Evolutionary conservation across 2,113 vertebrate species (phyloP), one percentile per base, ranked within the genome.

Genomic region (Nannospalax galili): DNA sequence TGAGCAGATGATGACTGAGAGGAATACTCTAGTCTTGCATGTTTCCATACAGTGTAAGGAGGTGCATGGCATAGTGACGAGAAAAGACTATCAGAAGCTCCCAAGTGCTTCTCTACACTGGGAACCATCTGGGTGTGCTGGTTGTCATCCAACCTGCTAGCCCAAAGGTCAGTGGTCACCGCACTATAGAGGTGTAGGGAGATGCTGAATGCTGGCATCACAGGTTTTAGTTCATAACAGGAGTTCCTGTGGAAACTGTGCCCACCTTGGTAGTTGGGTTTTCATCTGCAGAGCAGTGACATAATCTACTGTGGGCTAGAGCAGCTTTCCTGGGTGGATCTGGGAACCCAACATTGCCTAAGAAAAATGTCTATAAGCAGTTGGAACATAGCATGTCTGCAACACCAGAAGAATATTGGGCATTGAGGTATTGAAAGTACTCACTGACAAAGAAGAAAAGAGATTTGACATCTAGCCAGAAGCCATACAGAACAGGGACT

Each of bases 41-140:
- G 15, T 26, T 42, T 90, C 40, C 40, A 37, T 16, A 42, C 15
- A 42, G 28, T 60, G 48, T 7, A n/a, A n/a, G n/a, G 22, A 70
- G 22, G 19, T 3, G 0, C 7, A 1, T 0, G 0, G 5, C 35
- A 62, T 62, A 56, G 45, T 30, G 4, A 42, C 75, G n/a, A 37
- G 24, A 32, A 6, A 77, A 28, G 58, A 20, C 4, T 26, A 16
- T 20, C 35, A n/a, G 40, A 5, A 11, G 24, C 5, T 58, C 62
- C 0, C 2, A 1, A n/a, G 16, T 3, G 28, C 56, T 90, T 81
- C 42, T 26, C 58, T 2, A 72, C 48, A 72, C 11, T 15, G 14
- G 15, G 65, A 6, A 26, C n/a, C 12, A 35, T n/a, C 74, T n/a
- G 26, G 35, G 72, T 7, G 1, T 19, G 7, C 16, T 26, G 16